These are phyloP conservation scores for Eurystomus glaucurus DNA, from an alignment of 2,797 vertebrate genomes.

Conservation along the genomic window DNA sequence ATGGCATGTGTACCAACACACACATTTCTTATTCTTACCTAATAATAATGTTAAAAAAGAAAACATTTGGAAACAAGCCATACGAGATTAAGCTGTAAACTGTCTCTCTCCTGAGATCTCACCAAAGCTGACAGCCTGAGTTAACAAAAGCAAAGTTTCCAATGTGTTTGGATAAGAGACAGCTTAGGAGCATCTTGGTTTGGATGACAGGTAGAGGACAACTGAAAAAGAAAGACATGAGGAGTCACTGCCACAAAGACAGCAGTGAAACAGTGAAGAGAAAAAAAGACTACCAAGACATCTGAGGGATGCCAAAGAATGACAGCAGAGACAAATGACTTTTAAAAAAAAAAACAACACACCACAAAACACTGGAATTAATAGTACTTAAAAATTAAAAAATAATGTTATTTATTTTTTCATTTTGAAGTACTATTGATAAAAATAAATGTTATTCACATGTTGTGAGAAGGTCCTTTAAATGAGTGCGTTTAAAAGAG, in stretches of 20 bases:
- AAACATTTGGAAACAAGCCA: not conserved
- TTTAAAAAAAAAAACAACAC: not conserved
- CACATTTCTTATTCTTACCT: not conserved
- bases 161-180: not conserved
- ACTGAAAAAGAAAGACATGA: not conserved
- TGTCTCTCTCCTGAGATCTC: not conserved
- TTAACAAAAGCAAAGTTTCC: not conserved
- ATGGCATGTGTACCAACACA: not conserved
- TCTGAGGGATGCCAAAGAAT: not conserved
- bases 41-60: not conserved
- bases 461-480: not conserved
- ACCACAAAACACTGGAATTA: not conserved
- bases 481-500: not conserved
- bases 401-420: too few relatives aligned
- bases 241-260: not conserved
- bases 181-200: not conserved
- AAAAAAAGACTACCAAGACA: not conserved
- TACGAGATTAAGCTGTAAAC: not conserved
- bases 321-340: not conserved
- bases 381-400: not conserved
- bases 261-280: not conserved
- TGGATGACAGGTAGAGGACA: not conserved
- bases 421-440: too few relatives aligned
- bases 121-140: not conserved
- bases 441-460: not conserved